phyloP scores from a whole-genome alignment of 2,797 vertebrate genomes.

The Poecilia velifera region DNA sequence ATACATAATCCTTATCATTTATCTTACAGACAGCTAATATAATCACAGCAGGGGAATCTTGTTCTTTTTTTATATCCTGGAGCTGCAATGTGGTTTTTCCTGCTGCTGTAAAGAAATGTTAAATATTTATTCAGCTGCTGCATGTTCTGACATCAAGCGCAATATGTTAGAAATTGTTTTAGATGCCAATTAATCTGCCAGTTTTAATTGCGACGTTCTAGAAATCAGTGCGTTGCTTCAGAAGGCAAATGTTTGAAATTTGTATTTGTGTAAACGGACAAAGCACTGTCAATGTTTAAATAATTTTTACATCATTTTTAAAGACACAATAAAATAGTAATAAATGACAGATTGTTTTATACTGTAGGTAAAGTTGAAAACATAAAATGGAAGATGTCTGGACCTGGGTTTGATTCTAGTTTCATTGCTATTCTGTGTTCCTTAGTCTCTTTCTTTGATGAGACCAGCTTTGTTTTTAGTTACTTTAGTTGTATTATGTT shows the following conservation, averaged over 20 bases:
- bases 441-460: no score
- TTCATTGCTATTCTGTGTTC: no score
- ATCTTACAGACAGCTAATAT: slow-evolving; percentile 33
- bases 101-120: background rate
- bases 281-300: no score
- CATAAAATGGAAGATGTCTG: no score
- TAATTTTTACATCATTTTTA: background rate
- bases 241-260: background rate
- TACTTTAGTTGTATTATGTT: no score
- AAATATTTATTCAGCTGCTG: background rate
- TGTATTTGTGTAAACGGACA: background rate
- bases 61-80: slow-evolving; percentile 37
- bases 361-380: background rate
- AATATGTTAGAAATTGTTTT: background rate
- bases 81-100: slow-evolving; percentile 8
- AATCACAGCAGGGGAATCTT: slow-evolving; percentile 20
- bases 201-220: background rate
- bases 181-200: background rate
- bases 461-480: no score
- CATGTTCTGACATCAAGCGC: background rate
- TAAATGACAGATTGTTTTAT: background rate
- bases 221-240: background rate
- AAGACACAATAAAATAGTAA: background rate
- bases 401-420: no score
- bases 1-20: slow-evolving; percentile 64